These are phyloP conservation scores for Drosophila melanosoma DNA, from an alignment of 2,888 invertebrate species.

Conservation along the genomic window DNA sequence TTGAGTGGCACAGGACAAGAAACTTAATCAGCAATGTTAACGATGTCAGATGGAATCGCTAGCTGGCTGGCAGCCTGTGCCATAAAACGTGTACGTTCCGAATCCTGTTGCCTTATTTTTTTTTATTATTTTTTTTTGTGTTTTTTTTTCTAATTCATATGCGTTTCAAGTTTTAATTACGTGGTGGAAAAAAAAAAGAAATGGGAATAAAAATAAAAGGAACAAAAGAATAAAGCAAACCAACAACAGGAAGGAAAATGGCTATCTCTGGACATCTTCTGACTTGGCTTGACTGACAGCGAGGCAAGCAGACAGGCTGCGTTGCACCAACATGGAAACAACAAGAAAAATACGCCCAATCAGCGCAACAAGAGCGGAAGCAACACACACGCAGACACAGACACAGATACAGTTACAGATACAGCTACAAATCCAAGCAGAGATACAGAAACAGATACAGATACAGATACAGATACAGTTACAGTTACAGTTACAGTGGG, in stretches of 20 bases:
- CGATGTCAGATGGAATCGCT: slow-evolving; percentile 75
- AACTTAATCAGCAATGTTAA: slow-evolving; percentile 83
- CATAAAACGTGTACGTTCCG: slow-evolving; percentile 67
- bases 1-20: slow-evolving; percentile 82
- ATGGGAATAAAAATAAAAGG: background rate
- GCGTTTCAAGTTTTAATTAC: slow-evolving; percentile 84
- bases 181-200: slow-evolving; percentile 60
- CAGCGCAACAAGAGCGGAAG: slow-evolving; percentile 71
- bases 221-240: slow-evolving; percentile 9
- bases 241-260: slow-evolving; percentile 43
- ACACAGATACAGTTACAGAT: slow-evolving; percentile 11
- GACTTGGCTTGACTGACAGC: slow-evolving; percentile 73
- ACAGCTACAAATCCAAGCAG: slow-evolving; percentile 17
- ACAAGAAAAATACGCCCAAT: slow-evolving; percentile 82
- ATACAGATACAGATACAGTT: slow-evolving; percentile 15
- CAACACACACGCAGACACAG: slow-evolving; percentile 41
- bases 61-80: slow-evolving; percentile 32
- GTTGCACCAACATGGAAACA: slow-evolving; percentile 74
- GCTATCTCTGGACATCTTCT: slow-evolving; percentile 52
- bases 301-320: slow-evolving; percentile 39
- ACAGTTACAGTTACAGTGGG: slow-evolving; percentile 42
- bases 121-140: too few relatives aligned
- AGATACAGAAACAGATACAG: slow-evolving; percentile 12
- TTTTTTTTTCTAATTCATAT: slow-evolving; percentile 82
- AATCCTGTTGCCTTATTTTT: slow-evolving; percentile 63